Evolutionary conservation across 30 jellyfish, hydroid and myxozoan species (phyloP).

Genomic region (Turritopsis dohrnii): DNA sequence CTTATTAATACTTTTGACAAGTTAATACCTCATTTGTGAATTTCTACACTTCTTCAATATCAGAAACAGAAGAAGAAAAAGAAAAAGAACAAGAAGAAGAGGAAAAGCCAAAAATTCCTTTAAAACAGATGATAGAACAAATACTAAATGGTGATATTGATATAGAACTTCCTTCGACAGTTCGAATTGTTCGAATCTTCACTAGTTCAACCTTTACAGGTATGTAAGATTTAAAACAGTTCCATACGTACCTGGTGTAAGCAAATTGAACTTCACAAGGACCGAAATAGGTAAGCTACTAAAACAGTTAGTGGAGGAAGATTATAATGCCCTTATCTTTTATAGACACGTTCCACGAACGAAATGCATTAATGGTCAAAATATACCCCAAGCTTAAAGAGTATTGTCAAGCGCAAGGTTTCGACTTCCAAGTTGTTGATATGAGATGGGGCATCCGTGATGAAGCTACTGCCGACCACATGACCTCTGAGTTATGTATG

Average conservation of each 20-base stretch:
- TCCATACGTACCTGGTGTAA: too few species aligned
- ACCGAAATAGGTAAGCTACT: too few species aligned
- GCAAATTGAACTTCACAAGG: too few species aligned
- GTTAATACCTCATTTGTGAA: too few species aligned
- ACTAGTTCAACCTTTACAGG: slow-evolving; percentile 97
- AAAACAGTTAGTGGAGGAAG: too few species aligned
- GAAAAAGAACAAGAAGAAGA: neutral
- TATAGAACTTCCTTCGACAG: slow-evolving; percentile 72
- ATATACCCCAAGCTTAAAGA: slow-evolving; percentile 80
- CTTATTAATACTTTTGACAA: neutral
- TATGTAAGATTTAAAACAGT: slow-evolving; percentile 26
- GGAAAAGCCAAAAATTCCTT: neutral
- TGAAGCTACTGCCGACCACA: slow-evolving; percentile 95
- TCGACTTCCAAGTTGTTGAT: slow-evolving; percentile 90
- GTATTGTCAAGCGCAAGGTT: slow-evolving; percentile 83
- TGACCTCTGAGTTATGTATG: slow-evolving; percentile 86
- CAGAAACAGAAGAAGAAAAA: neutral
- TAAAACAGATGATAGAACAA: neutral
- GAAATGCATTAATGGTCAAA: slow-evolving; percentile 70
- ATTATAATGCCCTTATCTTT: too few species aligned
- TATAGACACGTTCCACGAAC: slow-evolving; percentile 70
- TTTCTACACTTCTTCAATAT: too few species aligned
- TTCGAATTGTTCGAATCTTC: slow-evolving; percentile 60
- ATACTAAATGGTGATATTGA: slow-evolving; percentile 42
- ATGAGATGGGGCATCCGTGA: slow-evolving; percentile 97